Conservation (phyloP, 2,888 invertebrate genomes). For the Thyatira batis region DNA sequence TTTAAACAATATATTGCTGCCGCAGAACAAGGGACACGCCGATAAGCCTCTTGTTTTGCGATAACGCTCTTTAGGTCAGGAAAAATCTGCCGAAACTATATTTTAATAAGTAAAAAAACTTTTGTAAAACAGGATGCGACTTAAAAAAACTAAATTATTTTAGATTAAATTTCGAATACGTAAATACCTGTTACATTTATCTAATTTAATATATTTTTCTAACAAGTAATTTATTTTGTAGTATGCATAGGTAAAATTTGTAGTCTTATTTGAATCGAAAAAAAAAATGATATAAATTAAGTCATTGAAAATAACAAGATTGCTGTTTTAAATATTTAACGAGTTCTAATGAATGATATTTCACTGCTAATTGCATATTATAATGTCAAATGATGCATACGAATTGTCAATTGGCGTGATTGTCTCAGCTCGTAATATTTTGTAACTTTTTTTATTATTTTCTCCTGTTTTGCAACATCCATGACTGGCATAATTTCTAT, state of each 20-base stretch:
- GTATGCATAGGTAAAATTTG: constrained; percentile 4
- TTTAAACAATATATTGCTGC: constrained; percentile 77
- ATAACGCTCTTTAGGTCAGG: constrained; percentile 55
- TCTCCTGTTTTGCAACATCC: constrained; percentile 29
- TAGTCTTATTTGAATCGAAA: constrained; percentile 7
- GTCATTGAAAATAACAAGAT: constrained; percentile 47
- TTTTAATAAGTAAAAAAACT: constrained; percentile 17
- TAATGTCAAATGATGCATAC: constrained; percentile 70
- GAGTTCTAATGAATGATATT: constrained; percentile 75
- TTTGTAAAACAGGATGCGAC: too few relatives aligned
- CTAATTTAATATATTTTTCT: background rate
- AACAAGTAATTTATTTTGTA: background rate
- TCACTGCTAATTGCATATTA: constrained; percentile 59
- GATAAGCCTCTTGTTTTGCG: constrained; percentile 70
- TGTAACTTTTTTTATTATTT: constrained; percentile 38
- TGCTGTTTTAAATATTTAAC: constrained; percentile 76
- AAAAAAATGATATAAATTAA: constrained; percentile 41
- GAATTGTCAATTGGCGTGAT: constrained; percentile 70
- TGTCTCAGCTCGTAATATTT: constrained; percentile 49
- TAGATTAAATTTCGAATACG: too few relatives aligned
- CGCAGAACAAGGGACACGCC: constrained; percentile 66
- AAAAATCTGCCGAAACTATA: constrained; percentile 51
- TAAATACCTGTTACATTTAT: too few relatives aligned
- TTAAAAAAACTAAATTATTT: too few relatives aligned
- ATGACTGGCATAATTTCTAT: constrained; percentile 32